A percentile compares a stretch with the other conserved stretches of the same genome.
Conservation (phyloP, 2,888 invertebrate genomes). For the Protophormia terraenovae region DNA sequence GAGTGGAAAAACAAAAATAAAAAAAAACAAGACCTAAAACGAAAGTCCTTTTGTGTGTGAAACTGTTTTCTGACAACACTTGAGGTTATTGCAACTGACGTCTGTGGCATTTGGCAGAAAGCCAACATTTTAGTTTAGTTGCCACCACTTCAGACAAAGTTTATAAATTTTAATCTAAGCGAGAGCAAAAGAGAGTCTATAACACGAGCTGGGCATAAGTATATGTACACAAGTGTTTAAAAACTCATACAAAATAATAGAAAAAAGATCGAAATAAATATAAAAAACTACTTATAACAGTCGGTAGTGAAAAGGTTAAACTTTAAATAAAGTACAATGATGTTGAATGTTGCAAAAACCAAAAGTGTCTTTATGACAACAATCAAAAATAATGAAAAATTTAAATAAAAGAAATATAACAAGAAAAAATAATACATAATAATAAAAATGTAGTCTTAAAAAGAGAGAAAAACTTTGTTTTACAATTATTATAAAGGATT, state of each 20-base stretch:
- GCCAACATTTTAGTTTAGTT: slow-evolving; percentile 66
- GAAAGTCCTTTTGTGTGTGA: slow-evolving; percentile 28
- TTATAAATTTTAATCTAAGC: slow-evolving; percentile 61
- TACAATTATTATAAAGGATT: no score
- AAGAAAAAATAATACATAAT: no score
- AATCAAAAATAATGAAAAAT: background rate
- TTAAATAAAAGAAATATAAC: background rate
- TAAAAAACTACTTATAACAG: no score
- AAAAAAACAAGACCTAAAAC: background rate
- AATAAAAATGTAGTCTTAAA: background rate
- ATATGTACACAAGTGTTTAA: background rate
- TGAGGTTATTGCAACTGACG: slow-evolving; percentile 63
- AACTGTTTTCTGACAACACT: slow-evolving; percentile 61
- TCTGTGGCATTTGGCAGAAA: slow-evolving; percentile 64
- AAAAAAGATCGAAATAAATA: background rate
- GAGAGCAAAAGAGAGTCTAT: slow-evolving; percentile 46
- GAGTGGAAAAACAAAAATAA: background rate
- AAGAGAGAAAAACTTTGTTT: background rate
- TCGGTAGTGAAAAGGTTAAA: slow-evolving; percentile 30
- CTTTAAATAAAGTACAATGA: slow-evolving; percentile 26
- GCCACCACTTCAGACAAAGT: slow-evolving; percentile 64
- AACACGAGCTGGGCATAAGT: slow-evolving; percentile 5
- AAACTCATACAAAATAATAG: background rate
- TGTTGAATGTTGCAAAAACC: background rate
- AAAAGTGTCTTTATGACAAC: slow-evolving; percentile 25